Evolutionary conservation across 92 coral and sea anemone genomes (phyloP), one percentile per base, ranked within the genome.

Genomic region (Porites cylindrica): DNA sequence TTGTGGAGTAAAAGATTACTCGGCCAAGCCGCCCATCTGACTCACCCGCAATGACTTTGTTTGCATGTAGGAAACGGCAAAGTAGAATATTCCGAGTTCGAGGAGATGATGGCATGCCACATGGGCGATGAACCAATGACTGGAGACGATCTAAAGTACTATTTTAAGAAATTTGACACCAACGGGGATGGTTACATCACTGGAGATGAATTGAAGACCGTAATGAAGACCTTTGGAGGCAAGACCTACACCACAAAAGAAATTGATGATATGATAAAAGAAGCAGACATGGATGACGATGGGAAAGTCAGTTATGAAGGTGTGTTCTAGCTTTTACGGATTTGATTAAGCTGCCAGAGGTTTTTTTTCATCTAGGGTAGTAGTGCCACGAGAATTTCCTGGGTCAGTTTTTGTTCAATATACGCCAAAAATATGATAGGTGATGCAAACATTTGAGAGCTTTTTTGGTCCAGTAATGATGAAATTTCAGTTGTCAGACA

Each of bases 61-160:
- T 78, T 24, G 18, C 69, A 53, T 23, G 8, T 20, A 94, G 98
- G 96, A 2, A 88, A 94, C 76, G 98, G 96, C 0, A 93, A 92
- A 66, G 96, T 93, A 0, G 96, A 94, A 72, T 93, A 83, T 85
- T 71, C 89, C 23, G 98, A 94, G 72, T 94, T 94, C 73, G 91
- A 90, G 18, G 92, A 88, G 17, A 92, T 94, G 98, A 94, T 94
- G 98, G 98, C 98, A 3, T 77, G 91, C 53, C 95, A 94, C 71
- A 70, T 87, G 16, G 61, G 11, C 0, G 96, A 94, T 8, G 74
- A 77, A 65, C 94, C 95, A 21, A 81, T 90, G 50, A 72, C 89
- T 16, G 73, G 78, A 1, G 85, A 88, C 8, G 98, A 94, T 38
- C 78, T 93, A 64, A 82, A 72, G 75, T 58, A 17, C 13, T 94